These are phyloP conservation scores for Speoplatyrhinus poulsoni DNA, from an alignment of 2,113 vertebrate species.

Conservation along the genomic window DNA sequence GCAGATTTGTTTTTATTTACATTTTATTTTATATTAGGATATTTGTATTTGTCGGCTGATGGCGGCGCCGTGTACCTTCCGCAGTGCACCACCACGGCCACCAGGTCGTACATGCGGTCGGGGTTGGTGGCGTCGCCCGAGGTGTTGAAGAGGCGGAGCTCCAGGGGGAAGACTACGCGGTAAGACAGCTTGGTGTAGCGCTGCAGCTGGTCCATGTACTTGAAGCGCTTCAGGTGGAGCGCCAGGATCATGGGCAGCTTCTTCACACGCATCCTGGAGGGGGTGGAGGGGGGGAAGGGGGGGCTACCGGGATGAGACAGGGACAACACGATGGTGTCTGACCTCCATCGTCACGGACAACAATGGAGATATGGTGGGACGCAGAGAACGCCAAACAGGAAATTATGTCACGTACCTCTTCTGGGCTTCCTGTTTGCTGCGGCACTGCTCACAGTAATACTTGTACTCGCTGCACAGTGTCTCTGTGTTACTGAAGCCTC, in stretches of 20 bases:
- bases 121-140: constrained; percentile 93
- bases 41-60: no score
- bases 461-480: constrained; percentile 93
- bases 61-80: constrained; percentile 79
- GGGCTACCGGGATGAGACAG: not conserved
- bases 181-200: constrained; percentile 94
- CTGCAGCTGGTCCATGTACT: constrained; percentile 95
- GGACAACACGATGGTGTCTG: no score
- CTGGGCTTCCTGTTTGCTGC: constrained; percentile 94
- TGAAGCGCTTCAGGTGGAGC: constrained; percentile 91
- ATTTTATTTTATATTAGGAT: no score
- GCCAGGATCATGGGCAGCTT: constrained; percentile 93
- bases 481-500: constrained; percentile 93
- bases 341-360: no score
- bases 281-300: not conserved
- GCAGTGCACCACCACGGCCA: constrained; percentile 92
- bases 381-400: no score
- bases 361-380: no score
- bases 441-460: constrained; percentile 94
- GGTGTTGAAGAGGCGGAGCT: constrained; percentile 92
- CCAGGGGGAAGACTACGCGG: constrained; percentile 90
- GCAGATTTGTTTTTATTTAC: no score
- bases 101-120: constrained; percentile 90
- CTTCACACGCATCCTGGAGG: constrained; percentile 87
- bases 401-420: constrained; percentile 78